Evolutionary conservation across 1,140 invertebrate species (phyloP), one percentile per base, ranked within the genome.

Genomic region (Hyposmocoma kahamanoa): DNA sequence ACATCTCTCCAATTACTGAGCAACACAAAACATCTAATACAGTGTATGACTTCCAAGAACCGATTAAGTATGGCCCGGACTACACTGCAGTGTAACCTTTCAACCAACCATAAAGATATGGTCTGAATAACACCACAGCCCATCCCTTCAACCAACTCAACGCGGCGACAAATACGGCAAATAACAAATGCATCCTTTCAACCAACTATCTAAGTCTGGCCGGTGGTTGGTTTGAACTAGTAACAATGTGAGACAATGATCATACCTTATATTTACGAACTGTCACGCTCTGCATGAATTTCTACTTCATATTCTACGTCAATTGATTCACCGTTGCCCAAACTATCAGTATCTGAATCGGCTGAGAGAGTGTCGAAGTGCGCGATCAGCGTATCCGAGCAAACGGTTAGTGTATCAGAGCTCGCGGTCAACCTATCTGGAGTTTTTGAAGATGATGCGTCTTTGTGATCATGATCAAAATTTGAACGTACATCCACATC

Each of bases 291-390:
- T 17, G 43, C 24, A 26, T 26, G 24, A 11, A 26, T 11, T 26
- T 26, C 24, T 11, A 26, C 24, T 26, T 26, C 24, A 11, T 11
- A 26, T 26, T 26, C 24, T 6, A 26, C 24, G 47, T 54, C 13
- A 54, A 45, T 30, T 50, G 24, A 28, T 58, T 54, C 38, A 54
- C 57, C 15, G 36, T 9, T 39, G 22, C 46, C 24, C 24, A 26
- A 26, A 42, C 45, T 54, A 5, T 56, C 10, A n/a, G 54, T 64
- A 15, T 60, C 54, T 44, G 54, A 64, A 15, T 15, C 30, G 19
- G 42, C 59, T 22, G 53, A 46, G 15, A 56, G 30, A 18, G 55
- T 65, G 8, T 39, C 22, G 6, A 54, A 56, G 19, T 42, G 22
- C 0, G 47, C 18, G n/a, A 48, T 53, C 20, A 21, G 24, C 26